phyloP scores from a whole-genome alignment of 2,888 invertebrate species.

The Lypha dubia region DNA sequence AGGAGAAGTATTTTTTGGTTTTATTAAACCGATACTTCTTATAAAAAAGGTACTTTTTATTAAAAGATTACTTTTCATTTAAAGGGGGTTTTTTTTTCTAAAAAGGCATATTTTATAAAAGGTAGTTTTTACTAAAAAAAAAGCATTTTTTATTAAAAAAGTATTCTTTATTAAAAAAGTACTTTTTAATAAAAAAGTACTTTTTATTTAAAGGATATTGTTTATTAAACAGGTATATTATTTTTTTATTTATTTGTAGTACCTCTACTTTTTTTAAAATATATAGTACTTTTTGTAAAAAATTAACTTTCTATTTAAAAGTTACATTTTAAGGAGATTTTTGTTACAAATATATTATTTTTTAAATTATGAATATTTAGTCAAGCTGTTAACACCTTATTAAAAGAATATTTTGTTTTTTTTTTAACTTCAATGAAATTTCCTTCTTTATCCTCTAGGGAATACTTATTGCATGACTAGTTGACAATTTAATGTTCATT shows the following conservation, averaged over 20 bases:
- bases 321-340: neutral
- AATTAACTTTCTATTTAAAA: neutral
- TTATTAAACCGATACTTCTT: neutral
- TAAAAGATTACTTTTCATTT: too few relatives aligned
- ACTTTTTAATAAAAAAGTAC: neutral
- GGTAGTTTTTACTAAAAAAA: too few relatives aligned
- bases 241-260: too few relatives aligned
- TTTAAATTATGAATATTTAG: too few relatives aligned
- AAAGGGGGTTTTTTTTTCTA: too few relatives aligned
- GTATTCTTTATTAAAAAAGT: neutral
- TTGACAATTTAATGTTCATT: slow-evolving; percentile 66
- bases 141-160: neutral
- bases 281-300: neutral
- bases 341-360: too few relatives aligned
- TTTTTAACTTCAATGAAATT: neutral
- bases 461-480: slow-evolving; percentile 48
- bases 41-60: neutral
- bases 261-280: too few relatives aligned
- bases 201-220: neutral
- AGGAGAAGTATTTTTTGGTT: neutral
- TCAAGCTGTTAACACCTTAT: neutral
- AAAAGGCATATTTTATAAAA: too few relatives aligned
- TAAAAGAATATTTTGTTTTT: neutral
- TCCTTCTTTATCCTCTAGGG: neutral
- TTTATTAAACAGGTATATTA: too few relatives aligned